Conservation (phyloP, 2,113 vertebrate genomes). For the Anoplopoma fimbria region DNA sequence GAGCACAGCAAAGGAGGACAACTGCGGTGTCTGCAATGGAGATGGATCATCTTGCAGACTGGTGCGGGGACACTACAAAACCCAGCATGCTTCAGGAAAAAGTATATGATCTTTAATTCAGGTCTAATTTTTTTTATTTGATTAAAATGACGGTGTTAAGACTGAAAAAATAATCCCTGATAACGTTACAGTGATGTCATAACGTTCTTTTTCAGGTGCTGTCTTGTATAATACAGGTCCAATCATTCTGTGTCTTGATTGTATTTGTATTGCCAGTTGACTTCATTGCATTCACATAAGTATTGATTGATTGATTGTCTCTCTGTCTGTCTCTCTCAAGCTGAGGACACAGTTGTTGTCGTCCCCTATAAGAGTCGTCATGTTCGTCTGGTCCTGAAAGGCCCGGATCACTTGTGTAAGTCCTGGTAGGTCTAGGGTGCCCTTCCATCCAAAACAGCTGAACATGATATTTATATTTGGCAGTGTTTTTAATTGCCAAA, state of each 20-base stretch:
- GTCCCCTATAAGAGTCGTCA: conserved; percentile 95
- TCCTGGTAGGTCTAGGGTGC: conserved; percentile 87
- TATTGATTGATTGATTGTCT: not conserved
- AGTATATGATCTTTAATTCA: conserved; percentile 81
- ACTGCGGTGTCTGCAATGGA: conserved; percentile 95
- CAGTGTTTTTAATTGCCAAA: conserved; percentile 13
- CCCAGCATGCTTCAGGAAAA: conserved; percentile 92
- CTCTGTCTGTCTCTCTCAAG: conserved; percentile 72
- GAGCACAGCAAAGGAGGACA: conserved; percentile 94
- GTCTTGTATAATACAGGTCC: not conserved
- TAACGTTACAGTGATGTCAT: not conserved
- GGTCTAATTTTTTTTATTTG: not conserved
- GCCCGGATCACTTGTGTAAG: conserved; percentile 98
- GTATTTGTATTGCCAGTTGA: not conserved
- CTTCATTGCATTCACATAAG: not conserved
- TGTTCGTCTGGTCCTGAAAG: conserved; percentile 93
- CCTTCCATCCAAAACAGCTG: conserved; percentile 73
- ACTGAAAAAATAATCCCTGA: not conserved
- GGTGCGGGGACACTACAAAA: conserved; percentile 95
- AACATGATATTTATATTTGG: conserved; percentile 41
- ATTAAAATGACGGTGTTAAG: not conserved
- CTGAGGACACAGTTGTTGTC: conserved; percentile 91
- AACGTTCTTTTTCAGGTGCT: not conserved
- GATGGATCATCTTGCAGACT: conserved; percentile 96
- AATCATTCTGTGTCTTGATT: not conserved